phyloP scores from a whole-genome alignment of 1,140 invertebrate genomes.

The Pogonus chalceus region DNA sequence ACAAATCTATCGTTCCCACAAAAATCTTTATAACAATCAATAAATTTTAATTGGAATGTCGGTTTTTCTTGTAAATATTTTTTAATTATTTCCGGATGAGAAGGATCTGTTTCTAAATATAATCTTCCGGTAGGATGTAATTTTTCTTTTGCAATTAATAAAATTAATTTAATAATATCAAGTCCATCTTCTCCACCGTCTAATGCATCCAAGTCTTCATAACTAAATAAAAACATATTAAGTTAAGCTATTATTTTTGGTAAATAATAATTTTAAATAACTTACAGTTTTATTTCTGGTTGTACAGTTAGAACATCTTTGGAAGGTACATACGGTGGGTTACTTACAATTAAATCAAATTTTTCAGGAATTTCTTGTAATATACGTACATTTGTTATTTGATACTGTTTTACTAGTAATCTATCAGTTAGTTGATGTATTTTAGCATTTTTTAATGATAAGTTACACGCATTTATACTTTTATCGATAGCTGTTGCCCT shows the following conservation, averaged over 20 bases:
- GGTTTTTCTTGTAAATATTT: conserved; percentile 37
- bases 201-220: conserved; percentile 50
- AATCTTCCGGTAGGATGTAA: conserved; percentile 41
- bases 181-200: conserved; percentile 53
- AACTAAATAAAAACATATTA: conserved; percentile 34
- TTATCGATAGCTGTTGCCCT: conserved; percentile 47
- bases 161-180: conserved; percentile 43
- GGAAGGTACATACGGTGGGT: conserved; percentile 54
- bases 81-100: conserved; percentile 42
- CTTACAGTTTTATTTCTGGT: conserved; percentile 52
- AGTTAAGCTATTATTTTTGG: background rate
- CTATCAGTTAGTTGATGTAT: conserved; percentile 36
- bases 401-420: conserved; percentile 38
- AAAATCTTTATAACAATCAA: conserved; percentile 45
- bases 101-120: conserved; percentile 48
- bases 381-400: conserved; percentile 33
- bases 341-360: conserved; percentile 53
- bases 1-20: conserved; percentile 48
- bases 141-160: conserved; percentile 39
- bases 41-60: conserved; percentile 34
- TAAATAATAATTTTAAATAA: conserved; percentile 13
- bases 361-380: conserved; percentile 29
- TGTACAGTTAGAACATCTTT: conserved; percentile 41
- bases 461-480: conserved; percentile 44
- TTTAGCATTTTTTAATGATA: conserved; percentile 48